Evolutionary conservation across 64 coral and sea anemone species (phyloP).

Genomic region (Stichodactyla mertensii): DNA sequence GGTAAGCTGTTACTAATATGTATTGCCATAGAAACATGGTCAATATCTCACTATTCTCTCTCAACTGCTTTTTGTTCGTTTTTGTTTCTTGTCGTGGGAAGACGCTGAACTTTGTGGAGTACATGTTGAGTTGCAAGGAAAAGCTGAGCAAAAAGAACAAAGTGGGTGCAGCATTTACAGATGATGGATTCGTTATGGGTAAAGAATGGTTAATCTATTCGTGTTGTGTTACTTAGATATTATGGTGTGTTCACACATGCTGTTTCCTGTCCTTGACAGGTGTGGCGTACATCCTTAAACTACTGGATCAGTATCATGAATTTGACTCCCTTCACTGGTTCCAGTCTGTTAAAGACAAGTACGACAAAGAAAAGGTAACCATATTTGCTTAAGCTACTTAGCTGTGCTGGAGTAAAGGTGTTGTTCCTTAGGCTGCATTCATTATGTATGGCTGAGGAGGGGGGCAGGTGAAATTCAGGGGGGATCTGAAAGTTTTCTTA

Average conservation of each 20-base stretch:
- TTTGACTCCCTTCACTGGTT: slow-evolving; percentile 99
- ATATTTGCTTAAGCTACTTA: no score
- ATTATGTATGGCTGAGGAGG: no score
- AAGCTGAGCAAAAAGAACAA: slow-evolving; percentile 99
- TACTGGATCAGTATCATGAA: slow-evolving; percentile 93
- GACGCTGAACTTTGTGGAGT: slow-evolving; percentile 97
- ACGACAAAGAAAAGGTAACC: slow-evolving; percentile 81
- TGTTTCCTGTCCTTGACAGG: slow-evolving; percentile 33
- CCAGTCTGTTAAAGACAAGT: slow-evolving; percentile 92
- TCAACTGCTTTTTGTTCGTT: neutral
- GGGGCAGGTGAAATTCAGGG: no score
- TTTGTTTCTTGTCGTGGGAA: neutral
- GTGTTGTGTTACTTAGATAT: neutral
- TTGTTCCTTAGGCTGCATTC: no score
- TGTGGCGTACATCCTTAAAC: slow-evolving; percentile 89
- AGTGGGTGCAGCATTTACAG: slow-evolving; percentile 93
- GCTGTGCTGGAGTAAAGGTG: no score
- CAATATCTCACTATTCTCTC: neutral
- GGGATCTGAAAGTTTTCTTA: no score
- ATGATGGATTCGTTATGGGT: slow-evolving; percentile 99
- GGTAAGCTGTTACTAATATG: slow-evolving; percentile 39
- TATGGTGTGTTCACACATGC: neutral
- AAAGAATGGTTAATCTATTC: neutral
- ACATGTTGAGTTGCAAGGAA: slow-evolving; percentile 97
- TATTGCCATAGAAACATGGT: neutral